Evolutionary conservation across 2,888 invertebrate genomes (phyloP).

Genomic region (Diogma glabrata): DNA sequence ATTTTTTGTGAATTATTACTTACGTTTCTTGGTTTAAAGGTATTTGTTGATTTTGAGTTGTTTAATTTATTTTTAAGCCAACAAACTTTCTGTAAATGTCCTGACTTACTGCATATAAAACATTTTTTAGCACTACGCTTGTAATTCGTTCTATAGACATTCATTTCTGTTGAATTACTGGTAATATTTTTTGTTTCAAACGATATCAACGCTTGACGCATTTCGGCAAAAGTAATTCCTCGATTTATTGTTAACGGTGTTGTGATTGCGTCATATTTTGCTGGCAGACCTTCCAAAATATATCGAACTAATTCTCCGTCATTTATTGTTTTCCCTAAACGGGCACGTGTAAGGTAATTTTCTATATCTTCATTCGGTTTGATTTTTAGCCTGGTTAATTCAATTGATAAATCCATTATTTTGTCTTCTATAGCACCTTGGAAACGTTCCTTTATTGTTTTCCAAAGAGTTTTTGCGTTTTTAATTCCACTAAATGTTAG

Average conservation of each 20-base stretch:
- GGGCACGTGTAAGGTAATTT: neutral
- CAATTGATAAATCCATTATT: neutral
- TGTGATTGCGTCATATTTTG: neutral
- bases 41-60: neutral
- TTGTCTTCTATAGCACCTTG: neutral
- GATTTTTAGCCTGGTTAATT: neutral
- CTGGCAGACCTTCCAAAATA: neutral
- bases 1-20: neutral
- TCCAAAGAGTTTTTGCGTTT: neutral
- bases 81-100: neutral
- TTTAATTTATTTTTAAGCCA: neutral
- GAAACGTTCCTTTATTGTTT: neutral
- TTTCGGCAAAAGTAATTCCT: neutral
- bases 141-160: neutral
- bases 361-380: neutral
- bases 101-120: neutral
- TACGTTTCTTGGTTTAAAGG: neutral
- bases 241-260: neutral
- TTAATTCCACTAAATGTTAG: neutral
- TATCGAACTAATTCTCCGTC: slow-evolving; percentile 1
- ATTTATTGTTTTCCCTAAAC: neutral
- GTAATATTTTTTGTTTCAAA: neutral
- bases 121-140: neutral
- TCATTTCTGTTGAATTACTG: neutral
- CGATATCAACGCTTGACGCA: neutral